Conservation (phyloP, 1,140 invertebrate genomes). For the Trichomalopsis sarcophagae region DNA sequence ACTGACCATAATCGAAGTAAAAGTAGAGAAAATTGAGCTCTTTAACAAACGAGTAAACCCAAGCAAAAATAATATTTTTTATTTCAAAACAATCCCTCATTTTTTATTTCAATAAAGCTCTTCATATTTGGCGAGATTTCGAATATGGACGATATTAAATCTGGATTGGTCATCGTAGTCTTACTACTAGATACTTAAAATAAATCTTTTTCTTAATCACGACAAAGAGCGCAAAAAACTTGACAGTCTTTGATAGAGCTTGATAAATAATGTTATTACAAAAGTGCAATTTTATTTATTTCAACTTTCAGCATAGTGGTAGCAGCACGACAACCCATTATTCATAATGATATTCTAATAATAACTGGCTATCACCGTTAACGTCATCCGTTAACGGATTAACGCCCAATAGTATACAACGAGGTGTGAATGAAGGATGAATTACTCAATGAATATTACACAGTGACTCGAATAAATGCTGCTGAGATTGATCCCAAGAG, state of each 20-base stretch:
- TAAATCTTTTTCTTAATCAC: slow-evolving; percentile 31
- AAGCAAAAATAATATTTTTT: too few species aligned
- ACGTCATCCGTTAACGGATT: neutral
- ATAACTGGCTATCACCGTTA: neutral
- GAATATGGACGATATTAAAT: slow-evolving; percentile 4
- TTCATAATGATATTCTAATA: slow-evolving; percentile 19
- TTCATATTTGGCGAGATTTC: neutral
- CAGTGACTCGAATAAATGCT: slow-evolving; percentile 81
- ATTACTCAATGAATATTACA: slow-evolving; percentile 79
- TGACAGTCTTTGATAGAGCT: slow-evolving; percentile 52
- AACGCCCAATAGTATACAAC: slow-evolving; percentile 47
- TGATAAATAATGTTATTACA: slow-evolving; percentile 53
- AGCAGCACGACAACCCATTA: slow-evolving; percentile 24
- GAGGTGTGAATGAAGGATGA: slow-evolving; percentile 57
- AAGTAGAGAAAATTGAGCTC: neutral
- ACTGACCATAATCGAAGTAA: neutral
- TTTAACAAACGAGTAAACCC: too few species aligned
- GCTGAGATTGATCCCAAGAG: slow-evolving; percentile 78
- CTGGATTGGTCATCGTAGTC: slow-evolving; percentile 18
- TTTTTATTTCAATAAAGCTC: neutral
- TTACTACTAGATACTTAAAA: slow-evolving; percentile 25
- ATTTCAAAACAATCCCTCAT: neutral
- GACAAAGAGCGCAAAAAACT: slow-evolving; percentile 48
- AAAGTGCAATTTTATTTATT: slow-evolving; percentile 44
- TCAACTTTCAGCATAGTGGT: slow-evolving; percentile 16